Percentiles rank a stretch among this genome's conserved stretches.
Evolutionary conservation across 2,888 invertebrate species (phyloP).

Genomic region (Calameuta idolon): DNA sequence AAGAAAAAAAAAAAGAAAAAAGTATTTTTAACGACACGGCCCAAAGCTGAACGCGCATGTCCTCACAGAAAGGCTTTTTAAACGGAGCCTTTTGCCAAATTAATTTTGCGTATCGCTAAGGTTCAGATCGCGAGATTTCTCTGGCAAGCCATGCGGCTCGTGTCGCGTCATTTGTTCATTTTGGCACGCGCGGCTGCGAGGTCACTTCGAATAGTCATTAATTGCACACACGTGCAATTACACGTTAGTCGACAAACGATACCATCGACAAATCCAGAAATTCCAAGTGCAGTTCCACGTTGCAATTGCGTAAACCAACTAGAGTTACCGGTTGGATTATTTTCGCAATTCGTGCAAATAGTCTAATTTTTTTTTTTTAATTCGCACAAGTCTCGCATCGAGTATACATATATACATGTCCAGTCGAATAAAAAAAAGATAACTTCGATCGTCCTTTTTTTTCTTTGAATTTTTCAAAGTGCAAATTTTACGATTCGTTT

Average conservation of each 20-base stretch:
- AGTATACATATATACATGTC: not conserved
- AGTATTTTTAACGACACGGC: not conserved
- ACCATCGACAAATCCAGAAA: not conserved
- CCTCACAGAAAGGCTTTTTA: constrained; percentile 67
- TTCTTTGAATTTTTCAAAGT: not conserved
- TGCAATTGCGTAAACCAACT: not conserved
- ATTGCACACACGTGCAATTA: not conserved
- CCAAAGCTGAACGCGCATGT: constrained; percentile 63
- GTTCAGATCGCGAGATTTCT: constrained; percentile 58
- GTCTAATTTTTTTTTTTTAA: no score
- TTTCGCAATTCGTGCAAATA: not conserved
- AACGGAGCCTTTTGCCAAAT: constrained; percentile 64
- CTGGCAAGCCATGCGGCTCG: constrained; percentile 67
- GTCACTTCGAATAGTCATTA: constrained; percentile 34
- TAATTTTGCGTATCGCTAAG: constrained; percentile 56
- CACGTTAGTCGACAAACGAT: not conserved
- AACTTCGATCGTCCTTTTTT: not conserved
- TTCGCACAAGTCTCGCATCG: not conserved
- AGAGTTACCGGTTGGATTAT: not conserved
- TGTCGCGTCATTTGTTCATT: constrained; percentile 67
- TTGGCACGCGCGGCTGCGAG: constrained; percentile 66
- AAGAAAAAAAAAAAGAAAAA: no score
- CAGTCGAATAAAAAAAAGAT: not conserved
- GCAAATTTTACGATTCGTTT: not conserved
- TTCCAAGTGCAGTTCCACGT: not conserved